Evolutionary conservation across 2,113 vertebrate species (phyloP), one percentile per base, ranked within the genome.

Genomic region (Hydropotes inermis): DNA sequence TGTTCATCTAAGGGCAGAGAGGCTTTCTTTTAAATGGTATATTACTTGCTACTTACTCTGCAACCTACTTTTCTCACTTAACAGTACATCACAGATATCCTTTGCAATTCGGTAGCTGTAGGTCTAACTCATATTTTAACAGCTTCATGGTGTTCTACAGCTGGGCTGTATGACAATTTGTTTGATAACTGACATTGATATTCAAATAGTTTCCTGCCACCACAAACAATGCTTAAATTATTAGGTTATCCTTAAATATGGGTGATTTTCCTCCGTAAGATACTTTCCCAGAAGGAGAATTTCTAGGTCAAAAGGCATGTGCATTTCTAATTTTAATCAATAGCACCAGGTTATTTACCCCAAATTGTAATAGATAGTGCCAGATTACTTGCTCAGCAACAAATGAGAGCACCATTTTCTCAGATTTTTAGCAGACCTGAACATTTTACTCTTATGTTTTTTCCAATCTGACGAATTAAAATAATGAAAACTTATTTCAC

Each of bases 401-500:
- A 93, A 96, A 94, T n/a, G 33, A 61, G 27, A 89, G 3, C 55
- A 52, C 3, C 11, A 28, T 79, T 95, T 95, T 43, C 93, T 94
- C 57, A 81, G 39, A 43, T 52, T 78, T 92, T 93, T 91, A 96
- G 67, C 81, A 95, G 52, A 82, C 15, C 7, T 30, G 45, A 93
- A 91, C 81, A 94, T 76, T 94, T 95, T 23, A 90, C n/a, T 76
- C 36, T 96, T 52, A 50, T 3, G 19, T 82, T 70, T 45, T 47
- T 39, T 23, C 30, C 64, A 94, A 55, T 83, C 33, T 85, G n/a
- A 92, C n/a, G 12, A 87, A 93, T 88, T 88, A 89, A 95, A 87
- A 81, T 79, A 83, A 85, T 91, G 76, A 94, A 96, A 90, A 86
- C 50, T 70, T 85, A 90, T n/a, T 97, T 96, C 95, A 78, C 47